A percentile compares a stretch with the other conserved stretches of the same genome.
Evolutionary conservation across 2,113 vertebrate species (phyloP).

Genomic region (Pitta sordida): DNA sequence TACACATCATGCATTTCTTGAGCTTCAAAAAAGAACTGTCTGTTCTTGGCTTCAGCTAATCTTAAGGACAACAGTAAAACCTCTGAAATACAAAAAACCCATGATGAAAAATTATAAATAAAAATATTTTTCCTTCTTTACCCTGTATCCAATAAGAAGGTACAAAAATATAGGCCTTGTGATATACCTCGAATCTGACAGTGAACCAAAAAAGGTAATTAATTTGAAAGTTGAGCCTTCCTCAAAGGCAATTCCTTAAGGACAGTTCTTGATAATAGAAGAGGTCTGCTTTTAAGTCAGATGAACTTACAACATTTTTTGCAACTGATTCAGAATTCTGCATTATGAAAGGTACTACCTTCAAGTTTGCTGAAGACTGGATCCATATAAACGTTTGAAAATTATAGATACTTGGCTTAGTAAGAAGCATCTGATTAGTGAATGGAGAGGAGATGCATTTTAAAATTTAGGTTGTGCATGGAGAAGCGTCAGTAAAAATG

Average conservation of each 20-base stretch:
- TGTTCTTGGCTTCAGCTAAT: neutral
- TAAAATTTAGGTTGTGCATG: neutral
- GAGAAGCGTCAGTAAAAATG: neutral
- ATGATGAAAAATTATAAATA: neutral
- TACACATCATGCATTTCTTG: neutral
- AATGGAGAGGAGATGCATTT: neutral
- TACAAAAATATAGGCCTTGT: neutral
- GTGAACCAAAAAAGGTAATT: neutral
- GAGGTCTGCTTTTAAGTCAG: neutral
- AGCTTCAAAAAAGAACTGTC: neutral
- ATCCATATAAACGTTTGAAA: neutral
- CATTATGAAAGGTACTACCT: neutral
- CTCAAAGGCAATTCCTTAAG: neutral
- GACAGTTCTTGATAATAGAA: neutral
- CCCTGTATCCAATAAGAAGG: neutral
- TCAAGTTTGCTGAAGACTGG: neutral
- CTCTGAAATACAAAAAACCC: neutral
- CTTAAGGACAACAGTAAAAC: neutral
- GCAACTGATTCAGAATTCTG: neutral
- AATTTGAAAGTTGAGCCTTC: neutral
- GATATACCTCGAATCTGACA: neutral
- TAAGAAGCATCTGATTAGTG: neutral
- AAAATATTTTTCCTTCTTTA: neutral
- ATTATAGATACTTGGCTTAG: neutral
- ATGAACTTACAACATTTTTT: neutral